Evolutionary conservation across 1,140 invertebrate genomes (phyloP), one percentile per base, ranked within the genome.

Genomic region (Hycleus cichorii): DNA sequence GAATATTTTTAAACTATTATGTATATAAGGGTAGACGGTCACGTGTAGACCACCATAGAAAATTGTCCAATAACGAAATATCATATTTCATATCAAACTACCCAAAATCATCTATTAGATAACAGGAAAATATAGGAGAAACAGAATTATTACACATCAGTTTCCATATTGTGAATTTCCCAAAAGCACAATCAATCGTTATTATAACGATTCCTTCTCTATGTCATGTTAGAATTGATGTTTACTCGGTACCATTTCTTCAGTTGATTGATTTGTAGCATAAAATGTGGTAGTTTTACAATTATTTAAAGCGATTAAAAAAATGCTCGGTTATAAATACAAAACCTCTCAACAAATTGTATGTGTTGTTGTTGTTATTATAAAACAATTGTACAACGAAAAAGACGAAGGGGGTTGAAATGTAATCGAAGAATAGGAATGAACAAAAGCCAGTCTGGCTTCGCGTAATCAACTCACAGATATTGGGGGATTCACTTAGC

Each of bases 401-500:
- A 18, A 18, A 18, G 18, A 32, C 32, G 32, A 7, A 32, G 32
- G 32, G 32, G 4, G 27, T 10, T 25, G n/a, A 56, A 62, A 53
- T 49, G 57, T 51, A 50, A 58, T 58, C 40, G 48, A 58, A 58
- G 56, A 58, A 58, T 50, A 39, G 56, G 47, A 58, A 40, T 38
- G 55, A 58, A 62, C 60, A 62, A 62, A 62, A 62, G 60, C 60
- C 32, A 48, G 60, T 59, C 60, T 62, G 60, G 57, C 60, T 62
- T 59, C 60, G 49, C 50, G 57, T 62, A 62, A 62, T 62, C 60
- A 62, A 62, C 57, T 62, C 57, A 59, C 32, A 32, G 4, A 58
- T 54, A 62, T 59, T 62, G 60, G 57, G 60, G 60, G 60, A 58
- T 62, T 58, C 59, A 59, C 60, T 58, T 59, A 62, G 60, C 59